These are phyloP conservation scores for Zaprionus vittiger DNA, from an alignment of 1,140 invertebrate species.

Conservation along the genomic window DNA sequence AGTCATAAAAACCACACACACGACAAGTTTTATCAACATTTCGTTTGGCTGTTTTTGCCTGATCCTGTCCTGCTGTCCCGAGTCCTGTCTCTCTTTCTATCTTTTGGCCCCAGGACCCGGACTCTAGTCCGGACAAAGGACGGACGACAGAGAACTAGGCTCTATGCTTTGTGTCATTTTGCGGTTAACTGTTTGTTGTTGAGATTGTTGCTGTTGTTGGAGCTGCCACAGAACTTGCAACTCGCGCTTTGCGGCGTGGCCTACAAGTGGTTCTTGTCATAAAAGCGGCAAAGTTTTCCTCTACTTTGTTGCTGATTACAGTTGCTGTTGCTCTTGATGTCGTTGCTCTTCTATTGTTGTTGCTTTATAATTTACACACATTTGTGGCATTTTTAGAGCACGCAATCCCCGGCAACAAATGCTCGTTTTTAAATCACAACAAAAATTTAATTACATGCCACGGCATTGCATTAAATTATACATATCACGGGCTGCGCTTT, in stretches of 20 bases:
- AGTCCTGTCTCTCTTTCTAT: slow-evolving; percentile 14
- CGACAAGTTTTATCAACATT: slow-evolving; percentile 70
- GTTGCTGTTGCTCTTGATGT: slow-evolving; percentile 44
- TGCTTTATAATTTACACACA: slow-evolving; percentile 77
- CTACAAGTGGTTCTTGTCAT: slow-evolving; percentile 79
- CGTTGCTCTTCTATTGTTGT: slow-evolving; percentile 23
- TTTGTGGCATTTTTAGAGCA: slow-evolving; percentile 81
- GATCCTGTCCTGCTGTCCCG: slow-evolving; percentile 51
- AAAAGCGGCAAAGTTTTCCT: slow-evolving; percentile 74
- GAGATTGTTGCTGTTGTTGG: slow-evolving; percentile 29
- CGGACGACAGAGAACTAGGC: slow-evolving; percentile 16
- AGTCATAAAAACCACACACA: slow-evolving; percentile 33
- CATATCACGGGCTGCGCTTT: slow-evolving; percentile 32
- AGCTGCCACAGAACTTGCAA: slow-evolving; percentile 40
- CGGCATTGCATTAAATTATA: slow-evolving; percentile 69
- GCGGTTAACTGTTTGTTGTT: slow-evolving; percentile 54
- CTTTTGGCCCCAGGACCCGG: slow-evolving; percentile 31
- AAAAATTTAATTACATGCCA: slow-evolving; percentile 80
- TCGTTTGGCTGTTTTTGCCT: slow-evolving; percentile 55
- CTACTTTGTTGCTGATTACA: slow-evolving; percentile 54
- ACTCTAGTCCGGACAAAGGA: background rate
- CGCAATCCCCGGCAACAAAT: slow-evolving; percentile 59
- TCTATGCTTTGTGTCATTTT: slow-evolving; percentile 69
- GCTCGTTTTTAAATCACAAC: slow-evolving; percentile 74
- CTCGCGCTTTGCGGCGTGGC: slow-evolving; percentile 58